Evolutionary conservation across 2,797 vertebrate genomes (phyloP).

Genomic region (Characodon lateralis): DNA sequence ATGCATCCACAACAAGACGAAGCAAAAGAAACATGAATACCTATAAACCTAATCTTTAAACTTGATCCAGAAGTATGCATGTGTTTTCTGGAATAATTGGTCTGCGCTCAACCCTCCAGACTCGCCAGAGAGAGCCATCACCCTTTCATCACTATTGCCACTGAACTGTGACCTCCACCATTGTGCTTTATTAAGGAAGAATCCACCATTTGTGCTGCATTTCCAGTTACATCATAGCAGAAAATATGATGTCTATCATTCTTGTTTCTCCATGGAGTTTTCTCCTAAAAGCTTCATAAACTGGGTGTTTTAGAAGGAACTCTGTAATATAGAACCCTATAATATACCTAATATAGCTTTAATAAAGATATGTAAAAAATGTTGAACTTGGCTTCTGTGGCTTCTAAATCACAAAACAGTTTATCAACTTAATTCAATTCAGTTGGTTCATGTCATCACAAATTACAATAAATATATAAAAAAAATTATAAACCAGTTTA

Average conservation of each 20-base stretch:
- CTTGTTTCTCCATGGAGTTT: background rate
- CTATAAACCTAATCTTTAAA: background rate
- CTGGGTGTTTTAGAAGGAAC: background rate
- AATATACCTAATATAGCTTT: background rate
- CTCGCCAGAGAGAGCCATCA: slow-evolving; percentile 1
- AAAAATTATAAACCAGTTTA: background rate
- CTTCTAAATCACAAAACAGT: background rate
- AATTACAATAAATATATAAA: background rate
- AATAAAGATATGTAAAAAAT: background rate
- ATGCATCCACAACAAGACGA: background rate
- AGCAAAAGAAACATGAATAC: background rate
- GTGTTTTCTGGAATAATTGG: slow-evolving; percentile 14
- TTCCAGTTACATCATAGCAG: slow-evolving; percentile 32
- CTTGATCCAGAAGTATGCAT: background rate
- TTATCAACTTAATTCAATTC: background rate
- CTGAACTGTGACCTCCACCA: slow-evolving; percentile 39
- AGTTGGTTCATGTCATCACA: background rate
- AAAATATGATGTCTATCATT: background rate
- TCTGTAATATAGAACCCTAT: background rate
- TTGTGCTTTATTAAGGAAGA: slow-evolving; percentile 8
- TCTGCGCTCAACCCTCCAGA: slow-evolving; percentile 11
- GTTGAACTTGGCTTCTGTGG: background rate
- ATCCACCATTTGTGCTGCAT: background rate
- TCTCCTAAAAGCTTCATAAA: background rate
- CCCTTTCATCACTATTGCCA: slow-evolving; percentile 15